Base-by-base conservation (phyloP, 2,888 invertebrate species). In the Physocephala rufipes region DNA sequence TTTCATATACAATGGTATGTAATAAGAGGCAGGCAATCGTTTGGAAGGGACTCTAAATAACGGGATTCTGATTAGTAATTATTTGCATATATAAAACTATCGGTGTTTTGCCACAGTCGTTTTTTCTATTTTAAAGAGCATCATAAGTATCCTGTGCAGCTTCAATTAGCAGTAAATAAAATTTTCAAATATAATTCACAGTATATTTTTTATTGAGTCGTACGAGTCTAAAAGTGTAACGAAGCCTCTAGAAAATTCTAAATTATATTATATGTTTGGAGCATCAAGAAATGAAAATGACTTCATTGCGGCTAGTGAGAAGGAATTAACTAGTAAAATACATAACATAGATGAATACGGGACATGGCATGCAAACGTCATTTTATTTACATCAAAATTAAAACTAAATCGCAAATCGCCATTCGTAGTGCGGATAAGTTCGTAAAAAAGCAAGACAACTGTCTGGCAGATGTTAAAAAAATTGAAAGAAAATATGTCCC, bases 171-270 rank as follows among this genome's bases (percentile, higher is more conserved):
- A 49, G 19, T 49, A n/a, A 49, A 49, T 49, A 49, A n/a, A 16
- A 49, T 2, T 49, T 49, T 49, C n/a, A 49, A 49, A 49, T 19
- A 49, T 49, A 2, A 49, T 49, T 49, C 49, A 49, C 49, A 49
- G n/a, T 2, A 49, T 16, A n/a, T 19, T 49, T n/a, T 95, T 78
- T 96, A 96, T 89, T 97, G 97, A 84, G 97, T 96, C 90, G 96
- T 96, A 96, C 96, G 96, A 90, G 95, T 95, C 85, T 85, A 71
- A 36, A 78, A 76, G 36, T 7, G 65, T 65, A 76, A 74, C 74
- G 63, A 66, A 30, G 30, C 16, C 59, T 28, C 24, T n/a, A 59
- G 28, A 59, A 59, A 21, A 21, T 2, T n/a, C 26, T 24, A 24
- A 21, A 7, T 21, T 55, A 55, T 26, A 13, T 55, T 4, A 24